Base-by-base conservation (phyloP, 2,888 invertebrate genomes). In the Psylliodes chrysocephalus region DNA sequence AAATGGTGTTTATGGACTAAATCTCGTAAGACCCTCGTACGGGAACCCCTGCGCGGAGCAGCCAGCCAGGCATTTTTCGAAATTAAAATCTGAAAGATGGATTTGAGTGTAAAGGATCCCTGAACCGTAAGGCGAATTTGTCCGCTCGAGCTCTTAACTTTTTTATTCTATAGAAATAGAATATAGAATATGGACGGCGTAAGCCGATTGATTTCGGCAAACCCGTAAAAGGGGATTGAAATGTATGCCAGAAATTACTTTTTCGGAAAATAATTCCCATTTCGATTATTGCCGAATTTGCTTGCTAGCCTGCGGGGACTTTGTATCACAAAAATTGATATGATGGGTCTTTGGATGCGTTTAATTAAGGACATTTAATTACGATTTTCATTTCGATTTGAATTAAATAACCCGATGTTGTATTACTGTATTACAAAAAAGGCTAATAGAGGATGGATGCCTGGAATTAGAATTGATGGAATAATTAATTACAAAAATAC, bases 1-100 rank as follows among this genome's bases (percentile, higher is more conserved):
- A n/a, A n/a, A n/a, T n/a, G n/a, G n/a, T n/a, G n/a, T n/a, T n/a
- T n/a, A n/a, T n/a, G n/a, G n/a, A n/a, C n/a, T n/a, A n/a, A n/a
- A n/a, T n/a, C n/a, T n/a, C n/a, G n/a, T n/a, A n/a, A n/a, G n/a
- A 3, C 18, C 35, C 12, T 70, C 42, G 68, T 69, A 19, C 60
- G 40, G 61, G 69, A 66, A 60, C 60, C 53, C n/a, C 3, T 2
- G 30, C 8, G 17, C 15, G 4, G 6, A 18, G 8, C 33, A 7
- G 35, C 5, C 33, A 52, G 19, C 70, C 60, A 57, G 62, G 64
- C 69, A 70, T 73, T 74, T 75, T 73, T 73, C 69, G 67, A 73
- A 75, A 76, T 76, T 78, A 75, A 78, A 78, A 75, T 73, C 71
- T 64, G 65, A 71, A 72, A 73, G 73, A 76, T 72, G 74, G 71